phyloP scores from a whole-genome alignment of 2,797 vertebrate species.

The Sebastes hubbsi region DNA sequence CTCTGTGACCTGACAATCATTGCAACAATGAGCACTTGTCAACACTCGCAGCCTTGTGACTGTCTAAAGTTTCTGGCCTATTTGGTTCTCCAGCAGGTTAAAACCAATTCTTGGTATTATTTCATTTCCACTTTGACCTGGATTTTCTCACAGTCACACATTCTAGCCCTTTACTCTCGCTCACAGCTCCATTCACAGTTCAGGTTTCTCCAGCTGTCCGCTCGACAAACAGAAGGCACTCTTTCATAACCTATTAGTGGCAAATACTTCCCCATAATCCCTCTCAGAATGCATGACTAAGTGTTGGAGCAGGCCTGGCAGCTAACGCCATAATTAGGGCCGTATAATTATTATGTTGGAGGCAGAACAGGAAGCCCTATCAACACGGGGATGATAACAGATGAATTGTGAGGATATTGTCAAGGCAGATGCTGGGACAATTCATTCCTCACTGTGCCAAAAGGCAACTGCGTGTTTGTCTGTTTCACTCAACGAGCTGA shows the following conservation, averaged over 20 bases:
- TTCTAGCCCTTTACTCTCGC: conserved; percentile 6
- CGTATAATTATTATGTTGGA: conserved; percentile 69
- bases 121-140: conserved; percentile 40
- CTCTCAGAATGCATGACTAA: conserved; percentile 67
- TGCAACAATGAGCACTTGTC: not conserved
- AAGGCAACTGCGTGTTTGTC: conserved; percentile 13
- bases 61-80: conserved; percentile 4
- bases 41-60: not conserved
- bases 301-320: conserved; percentile 58
- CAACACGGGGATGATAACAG: conserved; percentile 56
- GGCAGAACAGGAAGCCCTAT: conserved; percentile 66
- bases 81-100: not conserved
- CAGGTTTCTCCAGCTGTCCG: conserved; percentile 72
- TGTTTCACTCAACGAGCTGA: conserved; percentile 40
- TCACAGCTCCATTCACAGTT: conserved; percentile 39
- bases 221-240: conserved; percentile 66
- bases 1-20: conserved; percentile 1
- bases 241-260: conserved; percentile 73
- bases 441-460: conserved; percentile 31
- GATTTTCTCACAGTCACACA: conserved; percentile 36
- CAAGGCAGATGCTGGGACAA: conserved; percentile 44
- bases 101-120: conserved; percentile 19
- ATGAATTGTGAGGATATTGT: conserved; percentile 52
- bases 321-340: conserved; percentile 62
- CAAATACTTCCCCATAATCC: conserved; percentile 66